A percentile compares a stretch with the other conserved stretches of the same genome.
phyloP scores from a whole-genome alignment of 35 echinoderm and acorn worm species.

The Amphiura filiformis region DNA sequence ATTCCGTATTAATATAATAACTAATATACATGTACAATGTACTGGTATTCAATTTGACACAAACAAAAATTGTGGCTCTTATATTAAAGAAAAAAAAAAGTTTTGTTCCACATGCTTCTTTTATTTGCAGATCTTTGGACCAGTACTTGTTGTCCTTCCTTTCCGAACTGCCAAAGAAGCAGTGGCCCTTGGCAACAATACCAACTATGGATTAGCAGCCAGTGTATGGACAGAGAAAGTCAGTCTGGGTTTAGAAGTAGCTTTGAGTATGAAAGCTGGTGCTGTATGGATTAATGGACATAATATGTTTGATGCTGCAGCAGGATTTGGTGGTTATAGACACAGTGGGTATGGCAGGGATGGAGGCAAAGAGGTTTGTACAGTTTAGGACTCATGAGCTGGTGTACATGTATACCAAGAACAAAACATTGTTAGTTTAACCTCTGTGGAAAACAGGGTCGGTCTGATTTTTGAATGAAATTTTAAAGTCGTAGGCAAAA shows the following conservation, averaged over 20 bases:
- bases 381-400: no score
- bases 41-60: no score
- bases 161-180: slow-evolving; percentile 99
- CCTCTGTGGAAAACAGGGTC: no score
- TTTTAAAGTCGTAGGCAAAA: no score
- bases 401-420: no score
- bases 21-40: no score
- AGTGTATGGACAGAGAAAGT: slow-evolving; percentile 99
- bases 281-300: slow-evolving; percentile 92
- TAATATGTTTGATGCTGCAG: slow-evolving; percentile 98
- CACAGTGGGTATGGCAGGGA: slow-evolving; percentile 96
- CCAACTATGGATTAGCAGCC: slow-evolving; percentile 88
- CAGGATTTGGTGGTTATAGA: slow-evolving; percentile 94
- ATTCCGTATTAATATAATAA: no score
- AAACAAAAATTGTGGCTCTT: no score
- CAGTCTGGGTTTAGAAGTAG: slow-evolving; percentile 74
- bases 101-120: no score
- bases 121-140: slow-evolving; percentile 85
- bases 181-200: slow-evolving; percentile 90
- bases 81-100: no score
- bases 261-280: slow-evolving; percentile 89
- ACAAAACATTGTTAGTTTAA: no score
- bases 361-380: slow-evolving; percentile 96
- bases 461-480: no score
- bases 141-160: slow-evolving; percentile 82